phyloP scores from a whole-genome alignment of 1,140 invertebrate genomes.

The Brachionus rotundiformis region DNA sequence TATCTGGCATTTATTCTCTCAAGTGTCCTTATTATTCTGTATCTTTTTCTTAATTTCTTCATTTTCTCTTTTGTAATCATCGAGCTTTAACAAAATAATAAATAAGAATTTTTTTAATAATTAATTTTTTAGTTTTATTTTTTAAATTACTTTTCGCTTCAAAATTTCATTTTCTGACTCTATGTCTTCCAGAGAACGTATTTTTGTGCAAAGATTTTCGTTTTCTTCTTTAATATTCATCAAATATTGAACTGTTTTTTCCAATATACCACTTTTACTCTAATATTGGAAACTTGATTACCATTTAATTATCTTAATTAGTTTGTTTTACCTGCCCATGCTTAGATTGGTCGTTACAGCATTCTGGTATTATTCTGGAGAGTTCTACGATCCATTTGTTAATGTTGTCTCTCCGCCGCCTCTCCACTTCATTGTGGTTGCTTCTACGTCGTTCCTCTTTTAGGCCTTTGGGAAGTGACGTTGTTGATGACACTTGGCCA shows the following conservation, averaged over 20 bases:
- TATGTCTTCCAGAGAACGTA: neutral
- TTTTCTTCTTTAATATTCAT: neutral
- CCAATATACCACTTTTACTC: conserved; percentile 42
- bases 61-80: conserved; percentile 17
- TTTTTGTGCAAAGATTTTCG: neutral
- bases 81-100: no score
- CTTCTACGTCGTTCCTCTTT: neutral
- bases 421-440: conserved; percentile 60
- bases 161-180: conserved; percentile 17
- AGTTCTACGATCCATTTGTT: conserved; percentile 92
- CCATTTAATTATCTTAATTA: no score
- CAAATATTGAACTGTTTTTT: conserved; percentile 46
- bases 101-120: no score
- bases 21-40: neutral
- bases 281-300: no score
- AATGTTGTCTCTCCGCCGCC: conserved; percentile 78
- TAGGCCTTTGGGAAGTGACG: neutral
- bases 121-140: neutral
- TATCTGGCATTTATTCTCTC: neutral
- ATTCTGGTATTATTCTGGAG: conserved; percentile 73
- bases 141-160: neutral
- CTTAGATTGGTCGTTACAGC: conserved; percentile 58
- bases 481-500: neutral
- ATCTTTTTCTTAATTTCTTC: neutral
- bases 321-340: neutral